Base-by-base conservation (phyloP, 1,140 invertebrate genomes). In the Mamestra configurata region DNA sequence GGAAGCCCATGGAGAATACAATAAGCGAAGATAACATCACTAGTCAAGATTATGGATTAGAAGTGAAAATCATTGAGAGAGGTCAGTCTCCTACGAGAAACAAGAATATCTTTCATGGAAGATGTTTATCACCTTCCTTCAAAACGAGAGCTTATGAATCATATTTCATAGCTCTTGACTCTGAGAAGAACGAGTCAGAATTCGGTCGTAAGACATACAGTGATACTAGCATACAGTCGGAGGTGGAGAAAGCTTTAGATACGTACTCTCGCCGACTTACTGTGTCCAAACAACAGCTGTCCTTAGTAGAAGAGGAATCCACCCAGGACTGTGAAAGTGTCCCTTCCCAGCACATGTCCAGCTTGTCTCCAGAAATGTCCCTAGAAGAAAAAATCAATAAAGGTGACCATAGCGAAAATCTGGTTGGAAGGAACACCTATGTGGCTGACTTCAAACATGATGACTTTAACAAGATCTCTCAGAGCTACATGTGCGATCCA, bases 301-400 rank as follows among this genome's bases (percentile, higher is more conserved):
- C 94, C 31, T 85, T 95, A 72, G 95, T 95, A 10, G 94, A 95
- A 90, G 95, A 95, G 81, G 94, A 95, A 80, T 95, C 93, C 0
- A 94, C 88, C 11, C 94, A 95, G 86, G 95, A 95, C 77, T 61
- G 93, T n/a, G 92, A 94, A 35, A 94, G 91, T 84, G 87, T 90
- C 18, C 88, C 89, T 31, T 88, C 88, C 10, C 83, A 90, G 20
- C 83, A 86, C 72, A 66, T 86, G 37, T 82, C 84, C 10, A 90
- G 87, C 59, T 72, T 87, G 8, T 88, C 89, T n/a, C 86, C 86
- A 22, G 88, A 88, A 79, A 88, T 85, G 73, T 86, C 83, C 55
- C 77, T 87, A 27, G 82, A 80, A 49, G 79, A 82, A 22, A 85
- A 64, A 81, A 79, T 73, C n/a, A 57, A 35, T 20, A 83, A 83